Evolutionary conservation across 2,113 vertebrate genomes (phyloP).

Genomic region (Pleuronectes platessa): DNA sequence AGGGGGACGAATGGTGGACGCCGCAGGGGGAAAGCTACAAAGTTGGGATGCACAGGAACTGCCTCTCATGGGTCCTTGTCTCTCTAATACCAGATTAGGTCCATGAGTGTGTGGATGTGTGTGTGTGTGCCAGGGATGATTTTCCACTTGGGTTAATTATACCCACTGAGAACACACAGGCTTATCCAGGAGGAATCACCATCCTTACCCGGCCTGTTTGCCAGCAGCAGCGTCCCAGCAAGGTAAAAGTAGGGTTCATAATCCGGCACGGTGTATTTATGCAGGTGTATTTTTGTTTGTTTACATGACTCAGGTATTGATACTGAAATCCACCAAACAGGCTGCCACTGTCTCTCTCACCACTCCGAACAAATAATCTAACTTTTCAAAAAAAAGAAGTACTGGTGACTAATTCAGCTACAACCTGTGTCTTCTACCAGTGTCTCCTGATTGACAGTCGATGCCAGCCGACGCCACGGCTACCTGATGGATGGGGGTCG

Average conservation of each 20-base stretch:
- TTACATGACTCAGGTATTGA: slow-evolving; percentile 10
- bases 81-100: slow-evolving; percentile 71
- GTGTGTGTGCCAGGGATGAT: slow-evolving; percentile 54
- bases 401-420: slow-evolving; percentile 5
- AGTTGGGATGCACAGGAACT: slow-evolving; percentile 36
- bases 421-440: slow-evolving; percentile 20
- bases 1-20: slow-evolving; percentile 53
- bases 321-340: neutral
- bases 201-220: neutral
- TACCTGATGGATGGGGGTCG: slow-evolving; percentile 56
- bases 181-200: slow-evolving; percentile 57
- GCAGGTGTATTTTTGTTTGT: neutral
- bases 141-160: slow-evolving; percentile 73
- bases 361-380: neutral
- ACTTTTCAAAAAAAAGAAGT: neutral
- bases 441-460: slow-evolving; percentile 42
- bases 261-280: slow-evolving; percentile 28
- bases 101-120: slow-evolving; percentile 24
- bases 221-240: neutral
- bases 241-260: slow-evolving; percentile 26
- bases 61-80: slow-evolving; percentile 28
- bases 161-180: slow-evolving; percentile 52
- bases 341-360: neutral
- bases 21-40: slow-evolving; percentile 70
- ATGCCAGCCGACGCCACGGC: slow-evolving; percentile 15